Conservation (phyloP, 1,140 invertebrate genomes). For the Sesamia nonagrioides region DNA sequence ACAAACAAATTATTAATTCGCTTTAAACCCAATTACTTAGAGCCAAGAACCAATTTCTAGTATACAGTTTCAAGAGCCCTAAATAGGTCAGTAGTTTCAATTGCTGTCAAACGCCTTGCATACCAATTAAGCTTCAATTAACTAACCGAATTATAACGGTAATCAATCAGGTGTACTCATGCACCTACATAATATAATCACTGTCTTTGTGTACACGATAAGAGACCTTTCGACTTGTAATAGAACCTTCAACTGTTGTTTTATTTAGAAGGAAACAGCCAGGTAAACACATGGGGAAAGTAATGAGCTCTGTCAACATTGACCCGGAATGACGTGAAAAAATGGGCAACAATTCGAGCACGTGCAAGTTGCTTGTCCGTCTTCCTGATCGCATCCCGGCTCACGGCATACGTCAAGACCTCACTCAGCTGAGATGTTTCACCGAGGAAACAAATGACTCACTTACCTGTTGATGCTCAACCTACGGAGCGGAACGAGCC, state of each 20-base stretch:
- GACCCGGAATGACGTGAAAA: slow-evolving; percentile 29
- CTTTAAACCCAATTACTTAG: slow-evolving; percentile 1
- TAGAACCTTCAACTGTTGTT: background rate
- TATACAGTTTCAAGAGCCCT: background rate
- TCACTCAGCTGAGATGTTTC: slow-evolving; percentile 69
- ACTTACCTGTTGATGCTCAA: slow-evolving; percentile 75
- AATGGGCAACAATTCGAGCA: slow-evolving; percentile 29
- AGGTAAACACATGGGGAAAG: background rate
- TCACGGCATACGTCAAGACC: slow-evolving; percentile 60
- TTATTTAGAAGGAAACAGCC: background rate
- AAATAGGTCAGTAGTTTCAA: slow-evolving; percentile 40
- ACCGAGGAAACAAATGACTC: slow-evolving; percentile 73
- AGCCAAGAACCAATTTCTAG: slow-evolving; percentile 9
- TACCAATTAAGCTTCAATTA: slow-evolving; percentile 43
- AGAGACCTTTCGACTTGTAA: too few relatives aligned
- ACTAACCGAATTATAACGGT: slow-evolving; percentile 33
- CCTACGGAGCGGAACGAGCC: slow-evolving; percentile 49
- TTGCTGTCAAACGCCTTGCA: slow-evolving; percentile 36
- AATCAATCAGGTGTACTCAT: slow-evolving; percentile 26
- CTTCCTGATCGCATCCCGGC: slow-evolving; percentile 35
- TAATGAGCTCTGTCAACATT: slow-evolving; percentile 5
- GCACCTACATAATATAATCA: slow-evolving; percentile 21
- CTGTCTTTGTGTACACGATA: slow-evolving; percentile 1
- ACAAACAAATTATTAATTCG: slow-evolving; percentile 1
- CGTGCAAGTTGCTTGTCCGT: slow-evolving; percentile 36